phyloP scores from a whole-genome alignment of 2,888 invertebrate genomes.

The Archaeoteleia sp. region DNA sequence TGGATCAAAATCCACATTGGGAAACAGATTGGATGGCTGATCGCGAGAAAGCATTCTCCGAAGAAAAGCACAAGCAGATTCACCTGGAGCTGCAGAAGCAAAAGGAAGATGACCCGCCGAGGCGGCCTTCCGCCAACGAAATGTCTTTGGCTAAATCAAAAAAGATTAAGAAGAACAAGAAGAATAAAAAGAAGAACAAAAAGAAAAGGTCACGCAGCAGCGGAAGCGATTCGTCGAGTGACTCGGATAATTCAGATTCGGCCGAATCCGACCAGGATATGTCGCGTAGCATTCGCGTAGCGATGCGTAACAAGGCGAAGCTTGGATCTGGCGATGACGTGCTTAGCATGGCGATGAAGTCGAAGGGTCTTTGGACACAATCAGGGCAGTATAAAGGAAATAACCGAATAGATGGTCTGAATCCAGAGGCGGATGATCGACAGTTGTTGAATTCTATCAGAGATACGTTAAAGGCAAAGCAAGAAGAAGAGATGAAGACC shows the following conservation, averaged over 20 bases:
- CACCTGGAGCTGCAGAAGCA: conserved; percentile 76
- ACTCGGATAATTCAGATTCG: conserved; percentile 74
- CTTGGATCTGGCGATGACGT: conserved; percentile 75
- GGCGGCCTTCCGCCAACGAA: conserved; percentile 62
- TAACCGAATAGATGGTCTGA: conserved; percentile 56
- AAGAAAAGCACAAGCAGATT: conserved; percentile 73
- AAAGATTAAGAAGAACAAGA: conserved; percentile 79
- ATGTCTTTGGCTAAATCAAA: conserved; percentile 71
- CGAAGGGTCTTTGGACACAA: conserved; percentile 76
- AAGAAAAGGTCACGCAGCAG: conserved; percentile 75
- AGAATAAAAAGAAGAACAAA: conserved; percentile 76
- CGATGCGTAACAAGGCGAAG: conserved; percentile 79
- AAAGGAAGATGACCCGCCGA: conserved; percentile 77
- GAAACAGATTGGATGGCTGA: conserved; percentile 91
- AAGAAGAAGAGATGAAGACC: conserved; percentile 75
- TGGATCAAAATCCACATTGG: conserved; percentile 90
- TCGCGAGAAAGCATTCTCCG: conserved; percentile 81
- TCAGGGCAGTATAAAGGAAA: conserved; percentile 61
- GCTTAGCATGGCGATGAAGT: conserved; percentile 64
- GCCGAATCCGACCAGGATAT: conserved; percentile 75
- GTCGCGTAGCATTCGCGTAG: conserved; percentile 80
- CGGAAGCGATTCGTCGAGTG: conserved; percentile 70
- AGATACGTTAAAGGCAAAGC: conserved; percentile 77
- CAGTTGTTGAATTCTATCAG: conserved; percentile 76
- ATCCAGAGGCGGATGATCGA: conserved; percentile 74